A percentile compares a stretch with the other conserved stretches of the same genome.
Conservation (phyloP, 2,888 invertebrate species). For the Phengaris arion region DNA sequence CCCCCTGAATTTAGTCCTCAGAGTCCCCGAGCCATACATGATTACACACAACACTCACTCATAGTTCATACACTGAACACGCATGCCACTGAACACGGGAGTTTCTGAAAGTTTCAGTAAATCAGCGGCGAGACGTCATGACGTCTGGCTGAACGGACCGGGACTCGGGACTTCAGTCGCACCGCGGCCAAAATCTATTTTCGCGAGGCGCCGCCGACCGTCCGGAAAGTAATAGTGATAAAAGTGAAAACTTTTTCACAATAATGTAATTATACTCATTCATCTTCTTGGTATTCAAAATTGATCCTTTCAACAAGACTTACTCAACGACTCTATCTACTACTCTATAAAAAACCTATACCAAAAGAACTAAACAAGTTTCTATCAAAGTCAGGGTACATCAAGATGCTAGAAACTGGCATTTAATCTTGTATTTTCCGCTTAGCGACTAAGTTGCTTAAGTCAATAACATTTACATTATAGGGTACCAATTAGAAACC, state of each 20-base stretch:
- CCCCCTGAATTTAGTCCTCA: slow-evolving; percentile 86
- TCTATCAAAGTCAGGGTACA: too few species aligned
- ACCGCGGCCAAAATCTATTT: slow-evolving; percentile 78
- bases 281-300: not conserved
- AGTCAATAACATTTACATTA: not conserved
- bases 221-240: slow-evolving; percentile 62
- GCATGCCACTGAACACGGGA: slow-evolving; percentile 22
- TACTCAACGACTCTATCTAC: not conserved
- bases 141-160: slow-evolving; percentile 63
- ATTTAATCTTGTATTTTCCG: not conserved
- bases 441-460: not conserved
- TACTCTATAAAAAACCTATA: not conserved
- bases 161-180: slow-evolving; percentile 67
- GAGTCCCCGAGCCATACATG: slow-evolving; percentile 79
- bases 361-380: not conserved
- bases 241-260: slow-evolving; percentile 55
- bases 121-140: slow-evolving; percentile 53
- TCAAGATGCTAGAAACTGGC: not conserved
- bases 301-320: not conserved
- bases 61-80: slow-evolving; percentile 37
- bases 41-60: slow-evolving; percentile 45
- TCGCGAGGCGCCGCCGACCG: slow-evolving; percentile 74
- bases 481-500: not conserved
- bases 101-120: slow-evolving; percentile 14
- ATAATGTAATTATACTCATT: not conserved